Base-by-base conservation (phyloP, 2,113 vertebrate species). In the Ceuthmochares aereus region DNA sequence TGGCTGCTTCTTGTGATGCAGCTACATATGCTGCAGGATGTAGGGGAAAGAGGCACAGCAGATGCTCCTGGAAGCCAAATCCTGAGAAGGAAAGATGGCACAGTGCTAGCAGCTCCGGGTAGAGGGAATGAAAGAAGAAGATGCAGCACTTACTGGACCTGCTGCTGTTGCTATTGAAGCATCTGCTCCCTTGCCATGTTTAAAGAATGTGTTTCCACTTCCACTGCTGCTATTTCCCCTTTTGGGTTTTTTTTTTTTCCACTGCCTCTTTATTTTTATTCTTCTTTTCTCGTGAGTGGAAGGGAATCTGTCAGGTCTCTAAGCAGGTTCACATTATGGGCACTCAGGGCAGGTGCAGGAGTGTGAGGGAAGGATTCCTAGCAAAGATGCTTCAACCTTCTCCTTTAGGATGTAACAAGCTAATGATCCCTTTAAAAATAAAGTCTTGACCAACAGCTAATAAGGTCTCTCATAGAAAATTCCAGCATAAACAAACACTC, bases 371-470 rank as follows among this genome's bases (percentile, higher is more conserved):
- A 84, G 81, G 76, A 90, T 85, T 89, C n/a, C 36, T 49, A 60
- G 2, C 52, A 75, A 89, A 94, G 68, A 89, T 72, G 59, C 88
- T 95, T 89, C 90, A 87, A 67, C 72, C 42, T 12, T 51, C 64
- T 95, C 58, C 60, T 37, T 13, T 34, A 92, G 88, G 63, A 87
- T 85, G 85, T 84, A 95, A 93, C 85, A 96, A 95, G 80, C 87
- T 97, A 97, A 98, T 14, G n/a, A 96, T 84, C 91, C 94, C 89
- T 98, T 98, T 97, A 92, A 97, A 97, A 98, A 97, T 90, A 97
- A 98, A 97, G 96, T 93, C 95, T 93, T 97, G 94, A 96, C 96
- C 96, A 96, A 67, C 88, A 92, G 90, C 74, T 97, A 97, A 98
- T 95, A 97, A 97, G 97, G 87, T 92, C 87, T 69, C 54, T 62